Percentiles rank a stretch among this genome's conserved stretches.
phyloP scores from a whole-genome alignment of 2,888 invertebrate genomes.

The Lydus trimaculatus region DNA sequence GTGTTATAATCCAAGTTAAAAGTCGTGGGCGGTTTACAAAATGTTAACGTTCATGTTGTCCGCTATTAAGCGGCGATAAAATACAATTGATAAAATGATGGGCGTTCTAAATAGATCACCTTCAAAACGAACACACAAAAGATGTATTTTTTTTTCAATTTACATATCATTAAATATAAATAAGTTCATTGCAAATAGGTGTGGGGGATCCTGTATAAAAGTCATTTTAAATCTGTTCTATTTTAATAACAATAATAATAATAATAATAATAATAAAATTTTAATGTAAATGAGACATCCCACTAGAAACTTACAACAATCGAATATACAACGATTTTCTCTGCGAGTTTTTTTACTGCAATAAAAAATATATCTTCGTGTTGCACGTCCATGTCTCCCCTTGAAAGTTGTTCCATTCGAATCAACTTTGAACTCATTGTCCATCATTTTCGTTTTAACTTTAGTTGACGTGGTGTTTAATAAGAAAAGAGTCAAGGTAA shows the following conservation, averaged over 20 bases:
- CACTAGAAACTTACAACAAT: not conserved
- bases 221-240: not conserved
- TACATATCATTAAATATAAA: constrained; percentile 21
- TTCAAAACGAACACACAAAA: constrained; percentile 27
- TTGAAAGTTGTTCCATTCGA: not conserved
- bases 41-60: constrained; percentile 9
- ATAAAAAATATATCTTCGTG: not conserved
- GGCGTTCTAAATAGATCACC: constrained; percentile 37
- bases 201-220: constrained; percentile 16
- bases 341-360: not conserved
- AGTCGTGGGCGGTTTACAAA: constrained; percentile 25
- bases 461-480: not conserved
- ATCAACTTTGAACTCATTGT: constrained; percentile 3
- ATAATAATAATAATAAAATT: constrained; percentile 5
- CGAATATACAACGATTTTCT: constrained; percentile 10
- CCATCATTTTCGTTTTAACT: constrained; percentile 3
- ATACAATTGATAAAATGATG: constrained; percentile 28
- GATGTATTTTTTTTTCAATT: constrained; percentile 25
- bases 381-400: not conserved
- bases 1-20: constrained; percentile 2
- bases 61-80: constrained; percentile 20
- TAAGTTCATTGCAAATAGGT: constrained; percentile 18
- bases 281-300: constrained; percentile 11
- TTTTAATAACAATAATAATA: constrained; percentile 13
- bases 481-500: constrained; percentile 14